phyloP scores from a whole-genome alignment of 2,888 invertebrate species.

The Tuberolachnus salignus region DNA sequence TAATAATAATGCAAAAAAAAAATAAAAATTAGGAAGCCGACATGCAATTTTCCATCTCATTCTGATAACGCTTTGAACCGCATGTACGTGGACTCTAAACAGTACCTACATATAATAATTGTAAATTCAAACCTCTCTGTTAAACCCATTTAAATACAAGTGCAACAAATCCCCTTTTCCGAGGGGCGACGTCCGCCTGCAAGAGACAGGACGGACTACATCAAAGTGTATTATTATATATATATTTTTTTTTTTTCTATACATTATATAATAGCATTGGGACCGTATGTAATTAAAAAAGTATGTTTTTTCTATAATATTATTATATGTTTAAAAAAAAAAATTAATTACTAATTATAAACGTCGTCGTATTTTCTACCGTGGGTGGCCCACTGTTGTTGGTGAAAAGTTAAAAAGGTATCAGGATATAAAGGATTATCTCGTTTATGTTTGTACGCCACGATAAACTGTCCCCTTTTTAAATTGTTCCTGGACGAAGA shows the following conservation, averaged over 20 bases:
- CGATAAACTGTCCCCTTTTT: no score
- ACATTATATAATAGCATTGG: not conserved
- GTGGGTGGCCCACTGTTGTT: no score
- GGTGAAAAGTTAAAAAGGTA: constrained; percentile 18
- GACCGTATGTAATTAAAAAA: constrained; percentile 31
- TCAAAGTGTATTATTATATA: constrained; percentile 14
- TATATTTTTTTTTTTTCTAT: not conserved
- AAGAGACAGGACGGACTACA: constrained; percentile 31
- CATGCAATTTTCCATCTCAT: constrained; percentile 30
- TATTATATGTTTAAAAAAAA: constrained; percentile 20
- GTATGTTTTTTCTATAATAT: constrained; percentile 20
- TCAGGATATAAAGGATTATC: no score
- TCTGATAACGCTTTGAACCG: constrained; percentile 43
- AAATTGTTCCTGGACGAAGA: no score
- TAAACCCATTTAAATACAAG: constrained; percentile 51
- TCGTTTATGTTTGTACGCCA: no score
- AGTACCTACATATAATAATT: constrained; percentile 7
- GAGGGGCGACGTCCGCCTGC: not conserved
- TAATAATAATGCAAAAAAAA: constrained; percentile 14
- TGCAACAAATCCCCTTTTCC: constrained; percentile 45
- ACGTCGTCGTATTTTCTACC: no score
- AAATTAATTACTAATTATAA: no score
- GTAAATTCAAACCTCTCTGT: constrained; percentile 22
- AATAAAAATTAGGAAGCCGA: constrained; percentile 28
- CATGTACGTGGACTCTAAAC: not conserved